These are phyloP conservation scores for Lophius americanus DNA, from an alignment of 2,797 vertebrate species.

Conservation along the genomic window DNA sequence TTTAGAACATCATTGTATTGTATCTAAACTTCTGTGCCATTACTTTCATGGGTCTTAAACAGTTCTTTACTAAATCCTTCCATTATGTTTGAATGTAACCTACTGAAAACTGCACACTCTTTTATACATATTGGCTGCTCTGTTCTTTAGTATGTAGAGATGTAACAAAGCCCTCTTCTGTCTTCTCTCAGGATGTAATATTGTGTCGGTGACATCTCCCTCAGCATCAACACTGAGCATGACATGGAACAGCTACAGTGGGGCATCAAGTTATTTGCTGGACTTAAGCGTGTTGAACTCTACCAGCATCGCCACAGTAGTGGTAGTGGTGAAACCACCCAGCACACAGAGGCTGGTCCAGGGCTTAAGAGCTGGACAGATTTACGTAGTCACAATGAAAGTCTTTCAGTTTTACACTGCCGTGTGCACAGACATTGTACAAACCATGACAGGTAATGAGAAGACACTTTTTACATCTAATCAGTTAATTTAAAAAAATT, in stretches of 20 bases:
- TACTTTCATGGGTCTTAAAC: background rate
- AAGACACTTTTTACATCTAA: background rate
- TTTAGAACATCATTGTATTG: background rate
- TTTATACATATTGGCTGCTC: background rate
- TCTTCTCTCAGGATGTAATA: slow-evolving; percentile 69
- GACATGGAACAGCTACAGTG: slow-evolving; percentile 61
- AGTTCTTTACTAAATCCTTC: background rate
- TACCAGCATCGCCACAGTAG: slow-evolving; percentile 61
- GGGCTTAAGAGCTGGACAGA: slow-evolving; percentile 74
- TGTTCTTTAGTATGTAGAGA: background rate
- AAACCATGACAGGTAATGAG: slow-evolving; percentile 75
- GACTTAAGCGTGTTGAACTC: slow-evolving; percentile 73
- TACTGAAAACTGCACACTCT: background rate
- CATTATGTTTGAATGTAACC: background rate
- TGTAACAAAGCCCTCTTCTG: background rate
- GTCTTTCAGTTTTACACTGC: slow-evolving; percentile 45
- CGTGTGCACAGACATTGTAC: slow-evolving; percentile 43
- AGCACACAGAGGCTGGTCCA: slow-evolving; percentile 64
- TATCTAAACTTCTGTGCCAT: background rate
- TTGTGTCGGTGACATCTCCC: slow-evolving; percentile 74
- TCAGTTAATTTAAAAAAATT: background rate
- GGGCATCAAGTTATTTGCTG: slow-evolving; percentile 67
- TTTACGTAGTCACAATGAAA: slow-evolving; percentile 77
- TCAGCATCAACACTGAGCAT: slow-evolving; percentile 75
- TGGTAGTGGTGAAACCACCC: slow-evolving; percentile 22